Conservation (phyloP, 2,113 vertebrate genomes). For the Vidua chalybeata region DNA sequence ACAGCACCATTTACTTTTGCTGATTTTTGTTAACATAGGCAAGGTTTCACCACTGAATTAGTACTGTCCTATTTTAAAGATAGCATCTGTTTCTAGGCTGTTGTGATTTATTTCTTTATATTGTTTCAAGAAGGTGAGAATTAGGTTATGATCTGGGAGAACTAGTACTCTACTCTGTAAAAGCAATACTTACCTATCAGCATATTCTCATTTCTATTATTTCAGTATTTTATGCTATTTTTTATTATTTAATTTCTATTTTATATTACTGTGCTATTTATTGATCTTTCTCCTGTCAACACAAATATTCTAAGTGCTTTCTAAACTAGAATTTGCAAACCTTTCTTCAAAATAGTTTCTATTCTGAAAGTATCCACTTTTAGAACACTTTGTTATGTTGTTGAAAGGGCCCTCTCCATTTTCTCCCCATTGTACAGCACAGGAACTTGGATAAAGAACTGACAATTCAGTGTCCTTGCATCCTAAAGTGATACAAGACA, state of each 20-base stretch:
- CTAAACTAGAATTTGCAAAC: background rate
- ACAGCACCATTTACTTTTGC: background rate
- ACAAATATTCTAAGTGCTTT: background rate
- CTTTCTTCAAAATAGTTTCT: background rate
- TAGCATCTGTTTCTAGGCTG: background rate
- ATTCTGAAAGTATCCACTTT: background rate
- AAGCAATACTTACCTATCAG: background rate
- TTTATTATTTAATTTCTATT: background rate
- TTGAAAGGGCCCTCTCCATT: background rate
- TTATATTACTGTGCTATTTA: background rate
- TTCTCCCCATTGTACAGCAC: background rate
- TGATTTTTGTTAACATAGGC: background rate
- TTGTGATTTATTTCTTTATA: background rate
- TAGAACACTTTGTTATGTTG: background rate
- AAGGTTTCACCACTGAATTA: background rate
- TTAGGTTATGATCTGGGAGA: background rate
- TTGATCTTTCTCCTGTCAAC: background rate
- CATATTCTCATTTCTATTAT: background rate
- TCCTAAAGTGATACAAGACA: background rate
- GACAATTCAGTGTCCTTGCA: background rate
- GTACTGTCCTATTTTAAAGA: background rate
- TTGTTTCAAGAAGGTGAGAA: background rate
- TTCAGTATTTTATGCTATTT: background rate
- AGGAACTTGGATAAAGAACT: background rate
- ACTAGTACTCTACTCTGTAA: background rate